phyloP scores from a whole-genome alignment of 1,140 invertebrate species.

The Aphelinus certus region DNA sequence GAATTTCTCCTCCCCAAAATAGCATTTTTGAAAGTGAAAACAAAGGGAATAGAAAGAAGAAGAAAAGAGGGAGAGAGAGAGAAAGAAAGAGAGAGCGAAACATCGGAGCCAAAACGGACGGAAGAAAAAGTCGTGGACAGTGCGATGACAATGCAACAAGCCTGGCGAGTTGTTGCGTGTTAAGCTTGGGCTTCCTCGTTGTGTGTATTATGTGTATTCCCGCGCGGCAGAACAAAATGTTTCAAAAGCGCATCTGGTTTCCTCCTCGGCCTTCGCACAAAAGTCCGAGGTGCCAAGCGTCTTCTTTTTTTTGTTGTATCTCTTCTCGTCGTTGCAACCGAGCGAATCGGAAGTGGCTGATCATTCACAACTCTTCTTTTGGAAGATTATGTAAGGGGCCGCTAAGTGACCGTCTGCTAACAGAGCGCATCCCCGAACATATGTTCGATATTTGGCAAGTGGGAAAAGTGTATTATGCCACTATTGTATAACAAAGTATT shows the following conservation, averaged over 20 bases:
- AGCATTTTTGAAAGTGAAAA: too few species aligned
- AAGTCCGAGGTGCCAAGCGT: slow-evolving; percentile 24
- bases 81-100: not conserved
- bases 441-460: slow-evolving; percentile 20
- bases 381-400: not conserved
- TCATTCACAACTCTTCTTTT: slow-evolving; percentile 35
- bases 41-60: not conserved
- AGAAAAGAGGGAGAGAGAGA: not conserved
- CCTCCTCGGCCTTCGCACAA: not conserved
- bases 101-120: not conserved
- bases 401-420: slow-evolving; percentile 22
- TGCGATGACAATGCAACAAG: slow-evolving; percentile 2
- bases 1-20: not conserved
- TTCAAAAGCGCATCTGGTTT: slow-evolving; percentile 26
- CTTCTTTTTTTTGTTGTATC: not conserved
- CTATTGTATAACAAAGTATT: slow-evolving; percentile 14
- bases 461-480: not conserved
- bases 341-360: slow-evolving; percentile 33
- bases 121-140: slow-evolving; percentile 6
- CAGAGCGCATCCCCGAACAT: not conserved
- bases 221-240: not conserved
- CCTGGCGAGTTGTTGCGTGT: not conserved
- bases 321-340: not conserved
- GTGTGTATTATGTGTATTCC: not conserved
- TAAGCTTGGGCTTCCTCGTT: not conserved